Base-by-base conservation (phyloP, 2,888 invertebrate genomes). In the Caenorhabditis doughertyi region DNA sequence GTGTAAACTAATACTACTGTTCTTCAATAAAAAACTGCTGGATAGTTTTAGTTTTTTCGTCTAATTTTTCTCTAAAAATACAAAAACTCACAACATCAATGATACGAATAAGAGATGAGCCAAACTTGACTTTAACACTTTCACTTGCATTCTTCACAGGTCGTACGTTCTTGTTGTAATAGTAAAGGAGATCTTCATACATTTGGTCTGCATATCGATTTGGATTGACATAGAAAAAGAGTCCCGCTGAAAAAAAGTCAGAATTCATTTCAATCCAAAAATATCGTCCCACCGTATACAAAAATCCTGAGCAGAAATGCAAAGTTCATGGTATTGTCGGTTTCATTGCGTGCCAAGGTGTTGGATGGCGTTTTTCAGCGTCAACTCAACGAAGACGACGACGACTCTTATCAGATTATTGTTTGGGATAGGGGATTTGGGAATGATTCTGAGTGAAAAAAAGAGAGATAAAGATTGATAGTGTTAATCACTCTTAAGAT, bases 111-210 rank as follows among this genome's bases (percentile, higher is more conserved):
- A 92, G 83, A 27, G 90, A 90, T 11, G 92, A 89, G 5, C 92
- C 92, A 77, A 92, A 92, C 64, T 92, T 90, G 47, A 91, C 90
- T 71, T 87, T 86, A 51, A 91, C 84, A 29, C 89, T 83, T 73
- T 91, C 89, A 53, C 88, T 89, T 16, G 90, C 89, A 80, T 92
- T 92, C 56, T 89, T 89, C 7, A 92, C 91, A n/a, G 89, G 89
- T 18, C 88, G 79, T 7, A 88, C 88, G 58, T 89, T 86, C 79
- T 91, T 92, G 74, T 92, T 90, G 85, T 92, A 92, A 81, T 88
- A 91, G 70, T 92, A 92, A 58, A 92, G 85, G 16, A 92, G 84
- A 83, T 92, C 92, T 84, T 92, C 91, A 74, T 91, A 92, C 32
- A 92, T 84, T 74, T 92, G 92, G 51, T 76, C 83, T 16, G 83